Conservation (phyloP, 2,888 invertebrate species). For the Polydrusus cervinus region DNA sequence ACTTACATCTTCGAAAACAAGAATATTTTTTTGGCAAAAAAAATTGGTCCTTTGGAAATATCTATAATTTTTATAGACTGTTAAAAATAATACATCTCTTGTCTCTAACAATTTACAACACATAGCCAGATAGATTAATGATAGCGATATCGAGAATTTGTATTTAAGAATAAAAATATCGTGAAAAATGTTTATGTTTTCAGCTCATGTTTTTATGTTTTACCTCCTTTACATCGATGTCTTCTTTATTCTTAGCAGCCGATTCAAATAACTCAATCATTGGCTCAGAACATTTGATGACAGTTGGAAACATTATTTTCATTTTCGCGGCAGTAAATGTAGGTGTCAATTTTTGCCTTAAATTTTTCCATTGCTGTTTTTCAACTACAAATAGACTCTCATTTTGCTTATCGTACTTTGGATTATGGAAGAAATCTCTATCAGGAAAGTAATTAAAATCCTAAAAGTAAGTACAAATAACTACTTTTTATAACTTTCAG, state of each 20-base stretch:
- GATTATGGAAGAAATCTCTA: constrained; percentile 64
- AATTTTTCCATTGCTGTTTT: constrained; percentile 76
- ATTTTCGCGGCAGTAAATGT: constrained; percentile 73
- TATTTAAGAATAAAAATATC: too few relatives aligned
- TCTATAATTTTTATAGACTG: too few relatives aligned
- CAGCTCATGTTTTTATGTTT: too few relatives aligned
- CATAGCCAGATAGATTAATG: too few relatives aligned
- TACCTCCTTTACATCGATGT: constrained; percentile 37
- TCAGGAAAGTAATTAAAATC: constrained; percentile 59
- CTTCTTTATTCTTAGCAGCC: not conserved
- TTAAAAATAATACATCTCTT: too few relatives aligned
- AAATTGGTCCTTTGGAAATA: too few relatives aligned
- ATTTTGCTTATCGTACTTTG: constrained; percentile 66
- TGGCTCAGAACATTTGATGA: constrained; percentile 58
- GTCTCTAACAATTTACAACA: too few relatives aligned
- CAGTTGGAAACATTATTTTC: constrained; percentile 67
- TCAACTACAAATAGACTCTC: constrained; percentile 74
- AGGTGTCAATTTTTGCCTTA: constrained; percentile 77
- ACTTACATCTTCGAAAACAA: too few relatives aligned
- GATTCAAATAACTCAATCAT: constrained; percentile 22
- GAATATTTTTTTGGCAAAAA: too few relatives aligned
- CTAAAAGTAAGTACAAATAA: constrained; percentile 37
- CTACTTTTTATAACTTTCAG: too few relatives aligned
- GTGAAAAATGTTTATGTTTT: too few relatives aligned
- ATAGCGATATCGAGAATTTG: too few relatives aligned